Percentiles rank a stretch among this genome's conserved stretches.
Evolutionary conservation across 2,888 invertebrate genomes (phyloP).

Genomic region (Lithophane semibrunnea): DNA sequence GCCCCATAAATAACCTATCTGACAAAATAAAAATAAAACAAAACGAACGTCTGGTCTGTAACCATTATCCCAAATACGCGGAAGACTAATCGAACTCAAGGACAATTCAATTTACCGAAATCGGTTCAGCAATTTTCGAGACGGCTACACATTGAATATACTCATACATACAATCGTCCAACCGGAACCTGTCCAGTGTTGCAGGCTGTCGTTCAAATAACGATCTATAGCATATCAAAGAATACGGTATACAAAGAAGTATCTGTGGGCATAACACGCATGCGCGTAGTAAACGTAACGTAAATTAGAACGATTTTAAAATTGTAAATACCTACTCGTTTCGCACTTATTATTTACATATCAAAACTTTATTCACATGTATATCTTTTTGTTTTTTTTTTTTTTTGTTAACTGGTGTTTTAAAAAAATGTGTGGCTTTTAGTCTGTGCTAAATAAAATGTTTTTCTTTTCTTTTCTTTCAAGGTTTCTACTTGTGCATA

Average conservation of each 20-base stretch:
- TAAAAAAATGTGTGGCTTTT: too few species aligned
- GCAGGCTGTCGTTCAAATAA: slow-evolving; percentile 17
- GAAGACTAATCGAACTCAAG: slow-evolving; percentile 46
- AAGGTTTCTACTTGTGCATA: too few species aligned
- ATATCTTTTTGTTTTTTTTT: too few species aligned
- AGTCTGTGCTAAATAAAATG: too few species aligned
- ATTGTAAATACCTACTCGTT: not conserved
- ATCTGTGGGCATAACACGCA: not conserved
- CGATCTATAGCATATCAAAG: slow-evolving; percentile 30
- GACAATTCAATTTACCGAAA: slow-evolving; percentile 44
- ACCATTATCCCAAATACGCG: slow-evolving; percentile 25
- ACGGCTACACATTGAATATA: slow-evolving; percentile 12
- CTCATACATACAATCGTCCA: slow-evolving; percentile 14
- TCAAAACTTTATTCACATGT: not conserved
- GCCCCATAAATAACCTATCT: not conserved
- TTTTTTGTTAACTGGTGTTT: too few species aligned
- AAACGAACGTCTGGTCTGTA: not conserved
- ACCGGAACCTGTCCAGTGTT: slow-evolving; percentile 15
- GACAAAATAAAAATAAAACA: not conserved
- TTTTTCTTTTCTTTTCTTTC: too few species aligned
- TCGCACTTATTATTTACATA: not conserved
- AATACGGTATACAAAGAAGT: slow-evolving; percentile 36
- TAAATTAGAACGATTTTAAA: not conserved
- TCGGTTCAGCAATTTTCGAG: slow-evolving; percentile 43
- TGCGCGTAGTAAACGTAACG: not conserved